Conservation (phyloP, 2,888 invertebrate genomes). For the Autographa gamma region DNA sequence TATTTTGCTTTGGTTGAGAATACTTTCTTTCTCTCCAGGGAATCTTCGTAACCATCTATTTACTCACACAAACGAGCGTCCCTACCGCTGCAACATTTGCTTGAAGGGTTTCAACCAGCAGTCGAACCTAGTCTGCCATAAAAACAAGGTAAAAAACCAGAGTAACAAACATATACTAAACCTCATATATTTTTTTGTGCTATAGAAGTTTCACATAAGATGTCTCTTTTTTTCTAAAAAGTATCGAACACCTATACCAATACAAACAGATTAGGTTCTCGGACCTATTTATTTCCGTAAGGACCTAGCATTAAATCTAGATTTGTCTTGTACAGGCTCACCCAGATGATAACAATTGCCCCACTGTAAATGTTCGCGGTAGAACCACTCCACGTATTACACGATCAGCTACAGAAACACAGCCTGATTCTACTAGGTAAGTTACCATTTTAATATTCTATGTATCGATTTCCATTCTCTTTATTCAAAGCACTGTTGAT, state of each 20-base stretch:
- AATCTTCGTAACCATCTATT: constrained; percentile 93
- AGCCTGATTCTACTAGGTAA: constrained; percentile 69
- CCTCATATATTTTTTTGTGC: too few relatives aligned
- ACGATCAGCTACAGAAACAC: constrained; percentile 55
- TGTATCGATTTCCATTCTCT: too few relatives aligned
- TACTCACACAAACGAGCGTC: constrained; percentile 93
- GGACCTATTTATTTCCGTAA: neutral
- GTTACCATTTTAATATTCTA: neutral
- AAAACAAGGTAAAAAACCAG: constrained; percentile 90
- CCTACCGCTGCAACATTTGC: constrained; percentile 93
- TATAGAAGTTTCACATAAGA: too few relatives aligned
- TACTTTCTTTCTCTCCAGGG: constrained; percentile 79
- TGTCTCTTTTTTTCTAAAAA: too few relatives aligned
- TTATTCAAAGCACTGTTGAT: too few relatives aligned
- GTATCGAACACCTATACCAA: too few relatives aligned
- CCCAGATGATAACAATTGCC: constrained; percentile 65
- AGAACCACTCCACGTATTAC: constrained; percentile 56
- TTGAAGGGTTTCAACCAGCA: constrained; percentile 94
- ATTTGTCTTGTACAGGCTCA: constrained; percentile 68
- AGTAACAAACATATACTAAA: too few relatives aligned
- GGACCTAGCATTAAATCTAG: neutral
- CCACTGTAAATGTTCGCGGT: constrained; percentile 44
- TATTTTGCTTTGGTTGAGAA: too few relatives aligned
- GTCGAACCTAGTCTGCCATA: constrained; percentile 94
- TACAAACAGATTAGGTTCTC: too few relatives aligned